Evolutionary conservation across 2,113 vertebrate species (phyloP).

Genomic region (Dicerorhinus sumatrensis): DNA sequence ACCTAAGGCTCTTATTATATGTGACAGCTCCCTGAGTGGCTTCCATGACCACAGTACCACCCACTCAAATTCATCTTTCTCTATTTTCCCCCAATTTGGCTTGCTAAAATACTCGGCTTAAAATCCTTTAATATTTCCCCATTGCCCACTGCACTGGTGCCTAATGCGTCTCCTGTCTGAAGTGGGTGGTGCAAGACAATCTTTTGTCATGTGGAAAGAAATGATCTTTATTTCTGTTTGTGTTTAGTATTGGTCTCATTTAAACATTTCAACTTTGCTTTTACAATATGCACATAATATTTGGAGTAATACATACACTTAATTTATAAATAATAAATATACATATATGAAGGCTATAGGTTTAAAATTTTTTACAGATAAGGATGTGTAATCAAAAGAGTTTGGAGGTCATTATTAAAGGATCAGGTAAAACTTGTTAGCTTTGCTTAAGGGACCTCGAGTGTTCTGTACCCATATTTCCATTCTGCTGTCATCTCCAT

Average conservation of each 20-base stretch:
- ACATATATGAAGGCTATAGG: not conserved
- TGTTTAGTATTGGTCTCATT: not conserved
- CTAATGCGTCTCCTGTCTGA: not conserved
- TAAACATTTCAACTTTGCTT: not conserved
- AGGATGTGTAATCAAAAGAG: not conserved
- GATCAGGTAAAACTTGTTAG: not conserved
- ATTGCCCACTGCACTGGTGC: not conserved
- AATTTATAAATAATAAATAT: not conserved
- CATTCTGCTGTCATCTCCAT: not conserved
- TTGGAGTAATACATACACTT: not conserved
- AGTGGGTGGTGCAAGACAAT: not conserved
- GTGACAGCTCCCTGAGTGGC: not conserved
- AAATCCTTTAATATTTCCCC: not conserved
- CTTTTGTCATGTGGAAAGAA: not conserved
- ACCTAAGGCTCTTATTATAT: not conserved
- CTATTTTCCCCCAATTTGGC: too few species aligned
- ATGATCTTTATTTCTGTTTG: not conserved
- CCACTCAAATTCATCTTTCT: not conserved
- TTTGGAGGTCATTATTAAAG: conserved; percentile 1
- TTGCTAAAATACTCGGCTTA: not conserved
- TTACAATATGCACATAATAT: not conserved
- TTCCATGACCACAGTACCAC: not conserved
- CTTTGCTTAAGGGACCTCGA: not conserved
- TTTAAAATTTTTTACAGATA: not conserved
- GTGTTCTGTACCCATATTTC: not conserved